Evolutionary conservation across 2,888 invertebrate species (phyloP).

Genomic region (Listrodromus nycthemerus): DNA sequence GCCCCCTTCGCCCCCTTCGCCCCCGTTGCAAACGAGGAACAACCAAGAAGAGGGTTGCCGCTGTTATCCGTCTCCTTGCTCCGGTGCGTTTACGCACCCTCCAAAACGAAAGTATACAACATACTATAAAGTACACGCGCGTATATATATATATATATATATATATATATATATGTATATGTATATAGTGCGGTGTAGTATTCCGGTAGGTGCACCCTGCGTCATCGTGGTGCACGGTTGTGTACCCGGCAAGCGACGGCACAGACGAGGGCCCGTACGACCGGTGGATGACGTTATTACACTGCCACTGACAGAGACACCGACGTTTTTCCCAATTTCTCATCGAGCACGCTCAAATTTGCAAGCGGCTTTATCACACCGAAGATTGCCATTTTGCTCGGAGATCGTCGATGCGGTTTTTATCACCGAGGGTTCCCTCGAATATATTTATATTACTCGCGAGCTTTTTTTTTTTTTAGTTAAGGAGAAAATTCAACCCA

Average conservation of each 20-base stretch:
- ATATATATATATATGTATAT: constrained; percentile 9
- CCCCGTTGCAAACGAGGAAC: constrained; percentile 9
- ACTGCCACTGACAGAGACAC: constrained; percentile 52
- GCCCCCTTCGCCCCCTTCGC: too few species aligned
- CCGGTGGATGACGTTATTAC: constrained; percentile 63
- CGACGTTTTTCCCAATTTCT: constrained; percentile 61
- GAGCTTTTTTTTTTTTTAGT: background rate
- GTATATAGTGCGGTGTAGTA: constrained; percentile 17
- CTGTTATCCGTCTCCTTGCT: constrained; percentile 55
- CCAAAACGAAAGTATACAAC: constrained; percentile 76
- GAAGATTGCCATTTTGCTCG: constrained; percentile 11
- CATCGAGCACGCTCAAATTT: constrained; percentile 55
- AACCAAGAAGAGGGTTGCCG: constrained; percentile 36
- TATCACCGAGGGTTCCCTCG: background rate
- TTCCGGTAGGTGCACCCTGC: constrained; percentile 11
- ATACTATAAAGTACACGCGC: constrained; percentile 10
- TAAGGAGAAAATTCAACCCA: background rate
- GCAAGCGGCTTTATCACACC: constrained; percentile 44
- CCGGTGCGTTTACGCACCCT: constrained; percentile 70
- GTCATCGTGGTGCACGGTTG: background rate
- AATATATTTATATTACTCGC: background rate
- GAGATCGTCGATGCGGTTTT: background rate
- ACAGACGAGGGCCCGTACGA: constrained; percentile 30
- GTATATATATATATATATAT: constrained; percentile 13
- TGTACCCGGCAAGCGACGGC: constrained; percentile 10